Evolutionary conservation across 2,888 invertebrate genomes (phyloP), one percentile per base, ranked within the genome.

Genomic region (Aphidius colemani): DNA sequence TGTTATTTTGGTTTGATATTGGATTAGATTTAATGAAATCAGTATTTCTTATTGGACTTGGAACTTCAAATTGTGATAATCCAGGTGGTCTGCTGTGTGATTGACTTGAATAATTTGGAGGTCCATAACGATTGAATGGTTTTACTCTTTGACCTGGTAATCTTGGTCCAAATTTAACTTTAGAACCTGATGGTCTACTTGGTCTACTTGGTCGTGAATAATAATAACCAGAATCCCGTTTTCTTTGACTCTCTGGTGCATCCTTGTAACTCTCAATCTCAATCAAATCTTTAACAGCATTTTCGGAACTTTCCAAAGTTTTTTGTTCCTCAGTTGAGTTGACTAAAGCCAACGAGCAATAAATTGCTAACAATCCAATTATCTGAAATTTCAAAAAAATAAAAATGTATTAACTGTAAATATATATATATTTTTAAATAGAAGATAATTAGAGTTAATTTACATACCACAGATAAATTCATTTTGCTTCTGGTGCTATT

Each of bases 1-100:
- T 71, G 40, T 71, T 72, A 60, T 81, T 82, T 63, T 82, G 82
- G 64, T 75, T 76, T 7, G 82, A 75, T 40, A 82, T 80, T 2
- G 81, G 75, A 69, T 74, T 77, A 9, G 71, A 65, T 45, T 74
- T 73, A 0, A 66, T 65, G 50, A 78, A 79, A 45, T 79, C 77
- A 5, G 64, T 50, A 40, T 72, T 61, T 66, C 73, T 73, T 0
- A 76, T 71, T 7, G 77, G 72, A 70, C 70, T 76, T 0, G 78
- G 77, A 0, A 73, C 66, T 51, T 69, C 72, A 53, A 77, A 77
- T 39, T 67, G 72, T 6, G 61, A 10, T 53, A 72, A 46, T 13
- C 68, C 67, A 8, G 11, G 50, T 11, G 61, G 59, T 4, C 49
- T 1, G 57, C 7, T 7, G 9, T 43, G 43, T 6, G 10, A 48